Evolutionary conservation across 2,113 vertebrate genomes (phyloP).

Genomic region (Butorides virescens): DNA sequence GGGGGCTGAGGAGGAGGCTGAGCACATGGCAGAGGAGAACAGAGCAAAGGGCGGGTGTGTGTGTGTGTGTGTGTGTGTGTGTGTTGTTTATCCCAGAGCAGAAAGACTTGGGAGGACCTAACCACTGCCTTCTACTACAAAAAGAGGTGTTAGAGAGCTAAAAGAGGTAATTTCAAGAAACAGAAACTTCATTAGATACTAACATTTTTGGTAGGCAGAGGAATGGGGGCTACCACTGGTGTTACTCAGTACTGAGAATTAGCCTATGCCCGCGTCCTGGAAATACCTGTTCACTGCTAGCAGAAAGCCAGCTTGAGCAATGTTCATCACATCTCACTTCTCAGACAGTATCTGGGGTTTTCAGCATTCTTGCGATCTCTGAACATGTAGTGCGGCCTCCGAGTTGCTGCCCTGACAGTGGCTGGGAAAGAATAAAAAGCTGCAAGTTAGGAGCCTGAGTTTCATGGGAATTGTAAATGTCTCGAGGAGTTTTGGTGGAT

Average conservation of each 20-base stretch:
- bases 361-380: neutral
- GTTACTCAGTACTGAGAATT: neutral
- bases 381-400: neutral
- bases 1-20: neutral
- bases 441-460: neutral
- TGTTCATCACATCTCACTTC: neutral
- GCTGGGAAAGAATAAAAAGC: neutral
- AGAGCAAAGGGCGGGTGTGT: too few species aligned
- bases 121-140: neutral
- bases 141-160: neutral
- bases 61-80: too few species aligned
- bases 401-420: neutral
- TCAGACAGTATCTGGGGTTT: neutral
- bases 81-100: neutral
- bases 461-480: slow-evolving; percentile 16
- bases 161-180: neutral
- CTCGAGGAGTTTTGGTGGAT: neutral
- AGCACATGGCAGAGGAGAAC: neutral
- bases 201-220: neutral
- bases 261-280: neutral
- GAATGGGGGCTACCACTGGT: neutral
- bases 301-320: neutral
- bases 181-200: neutral
- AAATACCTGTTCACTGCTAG: neutral
- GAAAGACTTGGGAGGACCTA: neutral